These are phyloP conservation scores for Polylopha cassiicola DNA, from an alignment of 2,888 invertebrate species.

Conservation along the genomic window DNA sequence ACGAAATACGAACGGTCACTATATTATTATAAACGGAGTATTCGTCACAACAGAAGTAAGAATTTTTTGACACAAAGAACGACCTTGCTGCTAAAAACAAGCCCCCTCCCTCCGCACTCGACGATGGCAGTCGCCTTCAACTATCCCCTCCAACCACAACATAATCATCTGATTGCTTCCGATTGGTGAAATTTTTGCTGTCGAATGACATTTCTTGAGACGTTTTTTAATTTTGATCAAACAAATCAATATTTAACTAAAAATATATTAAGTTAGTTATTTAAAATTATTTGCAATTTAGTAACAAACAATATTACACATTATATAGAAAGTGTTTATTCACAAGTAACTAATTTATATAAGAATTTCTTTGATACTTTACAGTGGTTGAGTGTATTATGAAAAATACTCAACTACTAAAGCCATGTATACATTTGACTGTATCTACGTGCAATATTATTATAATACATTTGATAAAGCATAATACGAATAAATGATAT, in stretches of 20 bases:
- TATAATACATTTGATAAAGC: too few species aligned
- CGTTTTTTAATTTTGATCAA: conserved; percentile 15
- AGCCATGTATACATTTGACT: too few species aligned
- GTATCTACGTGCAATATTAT: too few species aligned
- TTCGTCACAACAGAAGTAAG: conserved; percentile 59
- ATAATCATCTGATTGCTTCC: conserved; percentile 25
- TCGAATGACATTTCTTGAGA: conserved; percentile 14
- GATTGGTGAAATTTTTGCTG: conserved; percentile 23
- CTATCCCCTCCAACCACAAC: conserved; percentile 22
- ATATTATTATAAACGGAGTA: conserved; percentile 60
- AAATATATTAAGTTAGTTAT: conserved; percentile 2
- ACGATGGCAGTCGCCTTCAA: conserved; percentile 26
- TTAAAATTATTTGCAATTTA: conserved; percentile 6
- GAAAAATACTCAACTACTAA: too few species aligned
- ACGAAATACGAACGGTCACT: conserved; percentile 58
- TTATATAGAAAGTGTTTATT: not conserved
- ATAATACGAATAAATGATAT: too few species aligned
- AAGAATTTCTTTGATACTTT: too few species aligned
- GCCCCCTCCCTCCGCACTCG: conserved; percentile 58
- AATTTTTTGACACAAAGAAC: conserved; percentile 79
- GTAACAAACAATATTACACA: conserved; percentile 21
- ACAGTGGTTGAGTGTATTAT: too few species aligned
- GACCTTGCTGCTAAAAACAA: conserved; percentile 79
- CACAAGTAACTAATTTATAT: too few species aligned
- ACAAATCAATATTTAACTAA: conserved; percentile 8